Base-by-base conservation (phyloP, 2,113 vertebrate genomes). In the Pogonocichla stellata region DNA sequence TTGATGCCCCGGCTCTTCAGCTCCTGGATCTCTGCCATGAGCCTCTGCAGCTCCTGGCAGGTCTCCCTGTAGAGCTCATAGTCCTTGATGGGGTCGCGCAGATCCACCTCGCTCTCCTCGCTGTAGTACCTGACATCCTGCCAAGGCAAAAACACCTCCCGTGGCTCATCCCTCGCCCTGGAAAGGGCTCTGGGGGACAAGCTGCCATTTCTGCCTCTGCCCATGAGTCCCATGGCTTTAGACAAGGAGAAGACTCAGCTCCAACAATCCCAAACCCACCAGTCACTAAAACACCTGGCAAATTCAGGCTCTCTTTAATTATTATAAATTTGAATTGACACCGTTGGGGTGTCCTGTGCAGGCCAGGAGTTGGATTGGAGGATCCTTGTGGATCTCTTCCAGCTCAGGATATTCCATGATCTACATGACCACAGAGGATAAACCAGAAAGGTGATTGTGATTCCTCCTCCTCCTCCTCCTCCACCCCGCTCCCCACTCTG, bases 1-100 rank as follows among this genome's bases (percentile, higher is more conserved):
- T 99, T 99, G 95, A 98, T 98, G 48, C 99, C 98, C 40, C 95
- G 97, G 91, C 98, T 98, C 98, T 99, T 99, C 74, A 99, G 98
- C 71, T 99, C 99, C 96, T 99, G 99, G 95, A 99, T 99, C 96
- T 99, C 99, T 3, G 98, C 98, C 99, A 99, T 99, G 42, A 99
- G 98, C 16, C 97, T 98, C 88, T 99, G 98, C 25, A 99, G 96
- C 91, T 98, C 98, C 80, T 99, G 98, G 96, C 99, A 99, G 0
- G 99, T 99, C 80, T 98, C 98, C 82, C 99, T 99, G 97, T 99
- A 99, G 47, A 99, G 98, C 6, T 97, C 94, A 1, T 98, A 99
- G 96, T 99, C 99, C 91, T 98, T 98, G 94, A 98, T 98, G 56
- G 99, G 98, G 94, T 99, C 98, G 3, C 99, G 98, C 56, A 97